phyloP scores from a whole-genome alignment of 2,888 invertebrate species.

The Hermaeophaga mercurialis region DNA sequence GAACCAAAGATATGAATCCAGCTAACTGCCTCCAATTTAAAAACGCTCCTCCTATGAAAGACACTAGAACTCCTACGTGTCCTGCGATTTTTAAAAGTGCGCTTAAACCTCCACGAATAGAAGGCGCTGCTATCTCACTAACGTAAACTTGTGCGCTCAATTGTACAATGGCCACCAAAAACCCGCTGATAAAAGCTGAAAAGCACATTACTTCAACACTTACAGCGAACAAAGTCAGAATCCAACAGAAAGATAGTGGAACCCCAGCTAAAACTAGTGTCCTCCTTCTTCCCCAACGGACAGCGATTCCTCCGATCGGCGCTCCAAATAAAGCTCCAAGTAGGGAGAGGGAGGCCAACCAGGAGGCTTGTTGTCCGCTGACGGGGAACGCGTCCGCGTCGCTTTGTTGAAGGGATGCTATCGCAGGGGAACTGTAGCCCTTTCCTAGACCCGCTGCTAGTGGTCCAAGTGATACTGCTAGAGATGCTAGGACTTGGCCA shows the following conservation, averaged over 20 bases:
- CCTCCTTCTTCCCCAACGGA: slow-evolving; percentile 73
- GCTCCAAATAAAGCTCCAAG: slow-evolving; percentile 81
- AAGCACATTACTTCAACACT: slow-evolving; percentile 80
- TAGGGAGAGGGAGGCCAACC: slow-evolving; percentile 81
- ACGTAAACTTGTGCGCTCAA: slow-evolving; percentile 72
- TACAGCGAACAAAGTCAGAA: slow-evolving; percentile 77
- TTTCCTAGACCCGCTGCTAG: slow-evolving; percentile 80
- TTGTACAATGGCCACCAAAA: slow-evolving; percentile 57
- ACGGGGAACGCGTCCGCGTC: slow-evolving; percentile 70
- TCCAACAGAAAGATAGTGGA: slow-evolving; percentile 81
- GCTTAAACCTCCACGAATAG: slow-evolving; percentile 84
- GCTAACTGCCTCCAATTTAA: slow-evolving; percentile 87
- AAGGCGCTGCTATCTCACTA: slow-evolving; percentile 87
- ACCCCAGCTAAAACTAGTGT: slow-evolving; percentile 74
- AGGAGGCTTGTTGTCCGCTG: slow-evolving; percentile 76
- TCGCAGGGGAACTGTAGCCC: slow-evolving; percentile 82
- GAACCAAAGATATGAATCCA: slow-evolving; percentile 77
- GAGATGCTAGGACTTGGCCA: slow-evolving; percentile 73
- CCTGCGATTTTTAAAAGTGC: slow-evolving; percentile 85
- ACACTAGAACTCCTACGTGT: slow-evolving; percentile 82
- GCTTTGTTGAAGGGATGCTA: slow-evolving; percentile 70
- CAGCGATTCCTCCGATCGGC: slow-evolving; percentile 77
- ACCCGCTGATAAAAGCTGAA: slow-evolving; percentile 83
- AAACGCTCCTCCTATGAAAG: slow-evolving; percentile 82
- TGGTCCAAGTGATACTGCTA: slow-evolving; percentile 79